Evolutionary conservation across 2,797 vertebrate species (phyloP), one percentile per base, ranked within the genome.

Genomic region (Falco rusticolus): DNA sequence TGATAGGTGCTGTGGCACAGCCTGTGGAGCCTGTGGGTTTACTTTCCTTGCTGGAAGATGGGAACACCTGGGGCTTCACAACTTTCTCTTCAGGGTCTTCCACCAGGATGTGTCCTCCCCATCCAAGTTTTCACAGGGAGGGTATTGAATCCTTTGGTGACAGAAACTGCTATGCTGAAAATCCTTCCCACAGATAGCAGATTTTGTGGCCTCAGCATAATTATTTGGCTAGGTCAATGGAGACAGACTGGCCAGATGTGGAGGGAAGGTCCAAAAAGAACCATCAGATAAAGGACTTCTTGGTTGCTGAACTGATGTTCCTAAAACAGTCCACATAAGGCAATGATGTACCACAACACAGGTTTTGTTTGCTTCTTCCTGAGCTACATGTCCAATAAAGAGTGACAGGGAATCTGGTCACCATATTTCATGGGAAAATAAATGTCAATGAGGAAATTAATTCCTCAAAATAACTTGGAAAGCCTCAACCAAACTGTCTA

Each of bases 391-490:
- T 66, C 24, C n/a, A 45, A 31, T 57, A 53, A 78, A 47, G 34
- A 68, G 28, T 60, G 59, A 64, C 37, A 57, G 31, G 19, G 39
- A 91, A 80, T 71, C 71, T 90, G 63, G 50, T 81, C 66, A 90
- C 83, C 70, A 82, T 51, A 59, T 79, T 92, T 79, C 50, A 74
- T 6, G 33, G 33, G 16, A 84, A 91, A 90, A 79, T 34, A 79
- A 90, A 0, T 70, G 63, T 74, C 56, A 76, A 10, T 3, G 48
- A 76, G 74, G 75, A 72, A 94, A 88, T 43, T 0, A 89, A 84
- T 86, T 75, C 72, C 66, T 81, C 65, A 77, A 90, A 93, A 74
- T 69, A 77, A 66, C 70, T 87, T 82, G 79, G 70, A 90, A 94
- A 87, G 20, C 19, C 10, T 65, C 53, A 87, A 47, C 17, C 53